These are phyloP conservation scores for Galleria mellonella DNA, from an alignment of 1,140 invertebrate genomes.

Conservation along the genomic window DNA sequence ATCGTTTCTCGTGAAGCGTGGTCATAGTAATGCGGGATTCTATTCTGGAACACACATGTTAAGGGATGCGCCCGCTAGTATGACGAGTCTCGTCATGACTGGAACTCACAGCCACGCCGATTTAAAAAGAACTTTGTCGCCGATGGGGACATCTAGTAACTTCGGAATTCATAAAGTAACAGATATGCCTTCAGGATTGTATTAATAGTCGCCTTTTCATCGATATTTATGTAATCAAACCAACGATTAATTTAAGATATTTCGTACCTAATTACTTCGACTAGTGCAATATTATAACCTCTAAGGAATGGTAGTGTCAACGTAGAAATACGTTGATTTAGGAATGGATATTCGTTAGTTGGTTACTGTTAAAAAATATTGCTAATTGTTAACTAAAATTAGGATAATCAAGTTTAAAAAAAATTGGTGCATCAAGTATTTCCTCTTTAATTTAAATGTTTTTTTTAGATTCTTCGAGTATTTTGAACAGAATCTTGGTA, in stretches of 20 bases:
- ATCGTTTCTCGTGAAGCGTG: constrained; percentile 76
- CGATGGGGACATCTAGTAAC: constrained; percentile 49
- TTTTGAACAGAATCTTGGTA: constrained; percentile 43
- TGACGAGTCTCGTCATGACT: constrained; percentile 55
- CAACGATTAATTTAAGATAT: constrained; percentile 66
- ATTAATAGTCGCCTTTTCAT: constrained; percentile 61
- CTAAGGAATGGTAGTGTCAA: constrained; percentile 20
- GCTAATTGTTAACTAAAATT: no score
- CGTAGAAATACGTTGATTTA: no score
- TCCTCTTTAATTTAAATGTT: no score
- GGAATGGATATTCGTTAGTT: no score
- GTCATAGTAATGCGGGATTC: constrained; percentile 76
- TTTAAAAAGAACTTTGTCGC: constrained; percentile 54
- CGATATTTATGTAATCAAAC: constrained; percentile 38
- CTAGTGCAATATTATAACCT: constrained; percentile 59
- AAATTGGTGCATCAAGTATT: no score
- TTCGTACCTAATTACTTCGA: constrained; percentile 49
- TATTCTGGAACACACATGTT: constrained; percentile 75
- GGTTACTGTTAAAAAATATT: no score
- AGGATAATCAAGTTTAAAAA: no score
- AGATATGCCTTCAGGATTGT: constrained; percentile 83
- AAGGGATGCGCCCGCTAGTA: constrained; percentile 60
- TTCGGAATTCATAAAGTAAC: constrained; percentile 77
- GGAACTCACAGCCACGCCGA: constrained; percentile 61
- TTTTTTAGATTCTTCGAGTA: no score